Evolutionary conservation across 2,797 vertebrate genomes (phyloP).

Genomic region (Phoxinus dragarum): DNA sequence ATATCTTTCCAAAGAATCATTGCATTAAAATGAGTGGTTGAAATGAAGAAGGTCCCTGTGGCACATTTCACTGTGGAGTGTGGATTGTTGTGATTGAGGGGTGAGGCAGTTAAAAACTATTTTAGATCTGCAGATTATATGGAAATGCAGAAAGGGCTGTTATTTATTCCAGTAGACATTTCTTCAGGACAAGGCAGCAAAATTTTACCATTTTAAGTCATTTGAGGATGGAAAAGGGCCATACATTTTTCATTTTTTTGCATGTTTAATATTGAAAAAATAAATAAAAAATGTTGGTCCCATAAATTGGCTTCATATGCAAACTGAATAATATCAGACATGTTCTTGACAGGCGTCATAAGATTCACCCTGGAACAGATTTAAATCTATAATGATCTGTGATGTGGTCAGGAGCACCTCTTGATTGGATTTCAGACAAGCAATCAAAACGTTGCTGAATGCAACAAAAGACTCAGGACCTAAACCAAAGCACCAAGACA

Average conservation of each 20-base stretch:
- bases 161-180: background rate
- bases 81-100: conserved; percentile 8
- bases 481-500: background rate
- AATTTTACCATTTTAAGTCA: background rate
- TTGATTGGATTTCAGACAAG: background rate
- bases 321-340: background rate
- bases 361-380: conserved; percentile 4
- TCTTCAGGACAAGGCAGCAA: background rate
- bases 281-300: background rate
- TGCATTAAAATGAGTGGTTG: conserved; percentile 20
- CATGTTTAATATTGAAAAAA: background rate
- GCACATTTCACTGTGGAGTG: background rate
- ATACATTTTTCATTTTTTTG: background rate
- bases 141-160: background rate
- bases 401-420: background rate
- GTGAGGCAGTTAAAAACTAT: conserved; percentile 2
- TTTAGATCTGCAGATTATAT: background rate
- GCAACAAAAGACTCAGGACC: background rate
- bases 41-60: background rate
- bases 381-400: background rate
- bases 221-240: background rate
- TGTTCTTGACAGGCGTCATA: background rate
- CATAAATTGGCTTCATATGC: background rate
- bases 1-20: background rate
- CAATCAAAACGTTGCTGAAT: background rate